Evolutionary conservation across 2,888 invertebrate species (phyloP).

Genomic region (Scaptomyza cyrtandrae): DNA sequence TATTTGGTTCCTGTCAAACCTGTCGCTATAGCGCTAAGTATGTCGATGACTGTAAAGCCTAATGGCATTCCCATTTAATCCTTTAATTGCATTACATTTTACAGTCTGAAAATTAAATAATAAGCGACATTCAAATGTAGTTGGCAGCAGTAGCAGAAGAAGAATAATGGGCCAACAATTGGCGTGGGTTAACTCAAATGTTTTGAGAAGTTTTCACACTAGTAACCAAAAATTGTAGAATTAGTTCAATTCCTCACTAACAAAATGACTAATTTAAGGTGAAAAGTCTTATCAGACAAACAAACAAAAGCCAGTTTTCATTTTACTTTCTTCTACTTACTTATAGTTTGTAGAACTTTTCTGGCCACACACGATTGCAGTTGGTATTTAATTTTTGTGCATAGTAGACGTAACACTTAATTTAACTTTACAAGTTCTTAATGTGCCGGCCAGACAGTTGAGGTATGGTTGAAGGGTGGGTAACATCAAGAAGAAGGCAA

Average conservation of each 20-base stretch:
- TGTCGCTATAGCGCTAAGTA: conserved; percentile 17
- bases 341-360: conserved; percentile 51
- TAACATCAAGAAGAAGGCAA: conserved; percentile 31
- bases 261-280: not conserved
- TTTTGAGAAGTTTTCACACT: conserved; percentile 1
- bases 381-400: conserved; percentile 66
- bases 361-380: conserved; percentile 56
- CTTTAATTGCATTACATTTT: conserved; percentile 74
- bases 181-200: conserved; percentile 32
- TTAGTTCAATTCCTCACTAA: not conserved
- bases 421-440: conserved; percentile 78
- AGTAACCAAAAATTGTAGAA: not conserved
- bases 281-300: not conserved
- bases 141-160: conserved; percentile 20
- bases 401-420: conserved; percentile 75
- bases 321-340: not conserved
- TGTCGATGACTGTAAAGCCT: conserved; percentile 61
- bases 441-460: conserved; percentile 72
- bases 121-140: conserved; percentile 54
- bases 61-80: conserved; percentile 73
- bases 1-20: conserved; percentile 16
- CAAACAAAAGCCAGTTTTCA: not conserved
- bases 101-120: conserved; percentile 75
- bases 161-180: conserved; percentile 4
- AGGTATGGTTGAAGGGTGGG: conserved; percentile 9